Conservation (phyloP, 2,888 invertebrate genomes). For the Hirtodrosophila alboralis region DNA sequence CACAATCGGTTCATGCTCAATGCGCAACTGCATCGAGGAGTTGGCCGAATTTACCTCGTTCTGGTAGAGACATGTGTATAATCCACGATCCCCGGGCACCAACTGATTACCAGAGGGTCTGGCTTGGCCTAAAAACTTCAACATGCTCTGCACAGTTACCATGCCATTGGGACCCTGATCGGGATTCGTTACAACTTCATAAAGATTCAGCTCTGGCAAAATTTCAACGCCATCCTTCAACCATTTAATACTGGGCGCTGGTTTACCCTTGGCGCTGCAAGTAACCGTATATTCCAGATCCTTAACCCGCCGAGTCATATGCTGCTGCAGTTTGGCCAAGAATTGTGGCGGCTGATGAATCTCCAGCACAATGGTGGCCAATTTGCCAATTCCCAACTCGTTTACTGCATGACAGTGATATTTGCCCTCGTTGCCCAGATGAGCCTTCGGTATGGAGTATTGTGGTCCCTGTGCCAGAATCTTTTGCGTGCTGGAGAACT, state of each 20-base stretch:
- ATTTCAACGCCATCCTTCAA: slow-evolving; percentile 93
- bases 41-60: slow-evolving; percentile 95
- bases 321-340: slow-evolving; percentile 91
- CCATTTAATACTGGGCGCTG: slow-evolving; percentile 93
- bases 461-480: slow-evolving; percentile 91
- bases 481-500: slow-evolving; percentile 86
- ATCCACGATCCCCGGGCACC: slow-evolving; percentile 92
- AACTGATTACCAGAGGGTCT: slow-evolving; percentile 91
- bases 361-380: slow-evolving; percentile 92
- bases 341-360: slow-evolving; percentile 95
- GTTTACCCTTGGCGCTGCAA: slow-evolving; percentile 95
- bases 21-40: slow-evolving; percentile 94
- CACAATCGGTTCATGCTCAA: slow-evolving; percentile 95
- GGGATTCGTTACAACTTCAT: slow-evolving; percentile 91
- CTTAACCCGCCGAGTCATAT: slow-evolving; percentile 91
- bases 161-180: slow-evolving; percentile 91
- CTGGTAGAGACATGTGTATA: slow-evolving; percentile 94
- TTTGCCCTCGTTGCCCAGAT: slow-evolving; percentile 93
- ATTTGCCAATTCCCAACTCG: slow-evolving; percentile 93
- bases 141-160: slow-evolving; percentile 92
- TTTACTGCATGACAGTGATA: slow-evolving; percentile 96
- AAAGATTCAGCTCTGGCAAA: slow-evolving; percentile 90
- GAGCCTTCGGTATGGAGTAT: slow-evolving; percentile 93
- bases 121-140: slow-evolving; percentile 91
- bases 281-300: slow-evolving; percentile 91